Evolutionary conservation across 2,888 invertebrate species (phyloP), one percentile per base, ranked within the genome.

Genomic region (Miltochrista miniata): DNA sequence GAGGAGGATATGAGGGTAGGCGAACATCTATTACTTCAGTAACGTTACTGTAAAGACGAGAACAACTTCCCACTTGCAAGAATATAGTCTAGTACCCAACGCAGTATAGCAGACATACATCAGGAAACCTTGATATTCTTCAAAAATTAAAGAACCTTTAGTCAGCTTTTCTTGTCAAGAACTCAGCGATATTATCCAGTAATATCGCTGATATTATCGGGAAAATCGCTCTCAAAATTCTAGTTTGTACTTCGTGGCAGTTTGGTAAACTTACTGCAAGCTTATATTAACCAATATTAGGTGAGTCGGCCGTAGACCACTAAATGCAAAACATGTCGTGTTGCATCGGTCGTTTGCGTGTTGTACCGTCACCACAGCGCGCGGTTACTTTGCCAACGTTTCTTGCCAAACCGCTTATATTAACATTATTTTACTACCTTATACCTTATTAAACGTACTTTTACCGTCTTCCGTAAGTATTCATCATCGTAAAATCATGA

Each of bases 371-470:
- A 49, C 47, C 45, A 56, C 44, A 69, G 67, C 56, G n/a, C n/a
- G n/a, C n/a, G n/a, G n/a, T n/a, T 65, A 61, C 70, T 66, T 70
- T 68, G 71, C 70, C 68, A 71, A 70, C 67, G 72, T 70, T 64
- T 67, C 62, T 68, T 62, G 61, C 64, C 64, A 65, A 72, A 71
- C 61, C 61, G 64, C 67, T 65, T 69, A 71, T 68, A 68, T 66
- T 64, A 54, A 63, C 66, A 68, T 67, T 24, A 74, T 62, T 74
- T 74, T 69, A 72, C 64, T 63, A 48, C 55, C 64, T 62, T 61
- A 63, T 64, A 59, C 55, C 56, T 56, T 59, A 57, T 57, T 54
- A 64, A 59, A 56, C 57, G 61, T 59, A 68, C 57, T 61, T 70
- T 58, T 59, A 53, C 46, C 53, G 50, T 55, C 61, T 56, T 50